Evolutionary conservation across 2,888 invertebrate species (phyloP), one percentile per base, ranked within the genome.

Genomic region (Drosophila recens): DNA sequence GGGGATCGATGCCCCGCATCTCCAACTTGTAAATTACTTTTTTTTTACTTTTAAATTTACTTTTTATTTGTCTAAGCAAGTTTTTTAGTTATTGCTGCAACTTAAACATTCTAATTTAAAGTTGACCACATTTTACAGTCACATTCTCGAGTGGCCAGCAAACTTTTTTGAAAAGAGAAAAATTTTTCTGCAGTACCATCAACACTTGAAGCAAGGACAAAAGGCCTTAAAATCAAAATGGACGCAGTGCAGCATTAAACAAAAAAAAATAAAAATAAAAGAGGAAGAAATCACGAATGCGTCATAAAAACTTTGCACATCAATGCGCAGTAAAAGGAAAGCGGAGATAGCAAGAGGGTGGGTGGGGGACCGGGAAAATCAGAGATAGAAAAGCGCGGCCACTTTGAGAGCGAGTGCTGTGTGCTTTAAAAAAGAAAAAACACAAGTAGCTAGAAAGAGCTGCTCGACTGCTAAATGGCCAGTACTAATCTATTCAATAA

Each of bases 1-100:
- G 91, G 91, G 91, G 91, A 91, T 91, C 91, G 90, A 91, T 91
- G 81, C 91, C 90, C 90, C 90, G 91, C 91, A 90, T 90, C 91
- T 91, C 91, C 91, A 91, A 54, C 13, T 10, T 20, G 46, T 5
- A 23, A 42, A 9, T 40, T 13, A 6, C 20, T 15, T 11, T 54
- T 64, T 57, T 57, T n/a, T 74, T 43, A 59, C 62, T 53, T 66
- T 59, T 54, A 58, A 40, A 40, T 11, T 38, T 5, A 20, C 8
- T 36, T 51, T 40, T 43, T 38, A n/a, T 54, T 48, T 48, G 1
- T 2, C 11, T 9, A 15, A n/a, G 34, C 11, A 17, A 13, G 23
- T 11, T 0, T 42, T 42, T 20, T 6, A 4, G 52, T 15, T 20
- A 36, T 36, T 38, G 51, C 15, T 11, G 0, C 33, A 17, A 45